phyloP scores from a whole-genome alignment of 2,797 vertebrate genomes.

The Allobates femoralis region DNA sequence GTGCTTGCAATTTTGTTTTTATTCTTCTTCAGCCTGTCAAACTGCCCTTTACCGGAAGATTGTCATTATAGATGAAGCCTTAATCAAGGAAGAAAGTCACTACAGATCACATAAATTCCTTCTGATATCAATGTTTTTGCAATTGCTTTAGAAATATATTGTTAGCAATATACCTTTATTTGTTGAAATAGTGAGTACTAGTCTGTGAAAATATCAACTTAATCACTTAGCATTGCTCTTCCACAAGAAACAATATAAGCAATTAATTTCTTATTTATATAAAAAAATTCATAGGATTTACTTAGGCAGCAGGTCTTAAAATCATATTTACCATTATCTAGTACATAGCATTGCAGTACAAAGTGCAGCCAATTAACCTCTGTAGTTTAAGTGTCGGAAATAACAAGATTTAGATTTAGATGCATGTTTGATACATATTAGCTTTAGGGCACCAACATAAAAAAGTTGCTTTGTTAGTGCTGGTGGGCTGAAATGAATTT shows the following conservation, averaged over 20 bases:
- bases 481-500: no score
- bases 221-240: not conserved
- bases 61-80: slow-evolving; percentile 19
- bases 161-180: not conserved
- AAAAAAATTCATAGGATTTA: not conserved
- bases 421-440: not conserved
- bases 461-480: no score
- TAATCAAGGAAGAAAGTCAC: slow-evolving; percentile 21
- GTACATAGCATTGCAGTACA: not conserved
- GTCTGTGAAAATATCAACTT: not conserved
- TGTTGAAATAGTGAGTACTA: not conserved
- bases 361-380: not conserved
- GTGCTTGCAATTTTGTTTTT: slow-evolving; percentile 19
- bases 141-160: not conserved
- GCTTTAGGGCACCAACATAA: no score
- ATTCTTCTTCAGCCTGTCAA: slow-evolving; percentile 8
- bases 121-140: slow-evolving; percentile 9
- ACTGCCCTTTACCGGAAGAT: not conserved
- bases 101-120: slow-evolving; percentile 17
- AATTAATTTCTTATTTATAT: not conserved
- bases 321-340: not conserved
- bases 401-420: not conserved
- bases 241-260: not conserved
- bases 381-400: not conserved
- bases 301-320: not conserved